phyloP scores from a whole-genome alignment of 92 coral and sea anemone species.

The Scolanthus callimorphus region DNA sequence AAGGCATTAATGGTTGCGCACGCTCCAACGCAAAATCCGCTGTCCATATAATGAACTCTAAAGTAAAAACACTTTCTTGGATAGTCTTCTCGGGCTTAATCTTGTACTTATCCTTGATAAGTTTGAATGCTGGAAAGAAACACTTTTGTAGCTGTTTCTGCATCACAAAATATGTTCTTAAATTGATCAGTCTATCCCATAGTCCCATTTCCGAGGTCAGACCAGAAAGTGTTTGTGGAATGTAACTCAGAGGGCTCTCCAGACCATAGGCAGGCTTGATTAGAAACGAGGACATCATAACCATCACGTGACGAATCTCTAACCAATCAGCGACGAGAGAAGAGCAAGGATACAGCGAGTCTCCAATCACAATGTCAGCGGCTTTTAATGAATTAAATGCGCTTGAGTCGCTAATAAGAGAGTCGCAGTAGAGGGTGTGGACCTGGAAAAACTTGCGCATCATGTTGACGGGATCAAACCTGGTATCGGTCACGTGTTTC shows the following conservation, averaged over 20 bases:
- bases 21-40: no score
- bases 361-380: not conserved
- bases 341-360: not conserved
- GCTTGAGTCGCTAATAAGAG: not conserved
- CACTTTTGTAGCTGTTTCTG: no score
- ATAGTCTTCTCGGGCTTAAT: no score
- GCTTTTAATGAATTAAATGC: not conserved
- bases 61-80: no score
- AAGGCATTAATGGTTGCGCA: no score
- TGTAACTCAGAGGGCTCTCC: not conserved
- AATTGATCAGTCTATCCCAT: not conserved
- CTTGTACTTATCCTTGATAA: no score
- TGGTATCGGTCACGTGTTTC: not conserved
- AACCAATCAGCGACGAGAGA: not conserved
- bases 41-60: no score
- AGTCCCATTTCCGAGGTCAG: not conserved
- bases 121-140: no score
- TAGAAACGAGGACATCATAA: not conserved
- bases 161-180: no score
- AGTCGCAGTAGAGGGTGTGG: not conserved
- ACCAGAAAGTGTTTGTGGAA: not conserved
- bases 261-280: not conserved
- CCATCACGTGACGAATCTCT: not conserved
- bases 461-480: not conserved
- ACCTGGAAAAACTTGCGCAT: not conserved